phyloP scores from a whole-genome alignment of 1,140 invertebrate species.

The Fopius arisanus region DNA sequence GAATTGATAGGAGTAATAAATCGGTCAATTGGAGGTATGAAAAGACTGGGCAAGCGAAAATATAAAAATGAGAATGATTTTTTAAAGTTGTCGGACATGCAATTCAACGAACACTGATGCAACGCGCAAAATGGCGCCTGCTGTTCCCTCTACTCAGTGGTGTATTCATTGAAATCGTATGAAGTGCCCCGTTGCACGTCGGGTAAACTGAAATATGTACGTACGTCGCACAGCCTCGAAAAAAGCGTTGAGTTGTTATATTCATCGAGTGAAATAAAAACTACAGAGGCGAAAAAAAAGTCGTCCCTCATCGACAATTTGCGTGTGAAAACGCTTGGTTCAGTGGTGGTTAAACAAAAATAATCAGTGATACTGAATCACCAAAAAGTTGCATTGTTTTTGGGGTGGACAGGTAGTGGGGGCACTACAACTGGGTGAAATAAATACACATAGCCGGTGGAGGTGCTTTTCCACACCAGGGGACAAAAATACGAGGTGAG shows the following conservation, averaged over 20 bases:
- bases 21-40: too few relatives aligned
- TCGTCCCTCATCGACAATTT: background rate
- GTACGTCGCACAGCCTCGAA: conserved; percentile 47
- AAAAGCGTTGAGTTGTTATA: conserved; percentile 32
- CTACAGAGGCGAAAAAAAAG: background rate
- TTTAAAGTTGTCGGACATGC: background rate
- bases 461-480: background rate
- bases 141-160: background rate
- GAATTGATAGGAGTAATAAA: too few relatives aligned
- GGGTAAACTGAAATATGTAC: conserved; percentile 53
- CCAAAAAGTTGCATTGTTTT: conserved; percentile 17
- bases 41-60: too few relatives aligned
- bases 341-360: background rate
- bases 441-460: conserved; percentile 3
- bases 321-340: background rate
- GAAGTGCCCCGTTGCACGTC: conserved; percentile 52
- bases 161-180: conserved; percentile 4
- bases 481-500: background rate
- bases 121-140: background rate
- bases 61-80: background rate
- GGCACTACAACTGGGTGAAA: conserved; percentile 10
- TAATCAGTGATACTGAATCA: background rate
- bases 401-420: background rate
- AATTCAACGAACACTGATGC: background rate
- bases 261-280: background rate